These are phyloP conservation scores for Heliconius ismenius DNA, from an alignment of 2,888 invertebrate genomes.

Conservation along the genomic window DNA sequence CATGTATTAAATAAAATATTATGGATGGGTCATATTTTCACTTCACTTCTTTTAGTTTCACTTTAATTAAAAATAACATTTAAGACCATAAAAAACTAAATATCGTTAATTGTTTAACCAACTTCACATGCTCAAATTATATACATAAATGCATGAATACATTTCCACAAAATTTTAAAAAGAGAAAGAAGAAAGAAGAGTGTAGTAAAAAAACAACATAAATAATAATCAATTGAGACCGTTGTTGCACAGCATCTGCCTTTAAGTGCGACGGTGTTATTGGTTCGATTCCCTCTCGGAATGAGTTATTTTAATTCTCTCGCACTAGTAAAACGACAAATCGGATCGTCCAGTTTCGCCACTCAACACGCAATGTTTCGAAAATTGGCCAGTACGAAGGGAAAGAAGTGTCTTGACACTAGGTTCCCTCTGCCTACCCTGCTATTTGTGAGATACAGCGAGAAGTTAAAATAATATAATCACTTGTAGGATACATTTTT, in stretches of 20 bases:
- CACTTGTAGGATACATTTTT: neutral
- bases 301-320: neutral
- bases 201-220: neutral
- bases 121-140: neutral
- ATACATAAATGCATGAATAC: neutral
- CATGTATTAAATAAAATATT: neutral
- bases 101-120: neutral
- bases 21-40: neutral
- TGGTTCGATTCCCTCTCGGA: neutral
- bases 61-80: no score
- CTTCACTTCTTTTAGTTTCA: no score
- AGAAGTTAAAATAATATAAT: neutral
- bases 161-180: neutral
- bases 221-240: neutral
- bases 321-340: neutral
- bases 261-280: neutral
- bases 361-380: neutral
- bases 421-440: neutral
- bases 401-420: neutral
- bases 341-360: neutral
- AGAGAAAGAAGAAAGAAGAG: neutral
- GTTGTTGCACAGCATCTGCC: neutral
- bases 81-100: no score
- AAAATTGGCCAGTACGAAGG: neutral
- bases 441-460: neutral